These are phyloP conservation scores for Sebastes oblongus DNA, from an alignment of 2,797 vertebrate genomes.

Conservation along the genomic window DNA sequence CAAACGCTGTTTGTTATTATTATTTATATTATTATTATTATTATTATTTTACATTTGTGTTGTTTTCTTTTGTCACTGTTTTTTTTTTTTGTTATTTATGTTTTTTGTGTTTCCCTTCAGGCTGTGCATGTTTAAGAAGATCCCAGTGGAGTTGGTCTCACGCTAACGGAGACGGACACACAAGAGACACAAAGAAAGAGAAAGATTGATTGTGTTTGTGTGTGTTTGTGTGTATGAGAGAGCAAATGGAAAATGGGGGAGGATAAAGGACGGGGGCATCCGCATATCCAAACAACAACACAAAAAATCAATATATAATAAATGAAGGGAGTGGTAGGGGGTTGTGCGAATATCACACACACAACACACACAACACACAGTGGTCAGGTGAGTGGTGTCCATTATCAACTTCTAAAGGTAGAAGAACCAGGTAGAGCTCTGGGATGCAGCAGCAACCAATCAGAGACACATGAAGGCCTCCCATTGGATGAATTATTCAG, in stretches of 20 bases:
- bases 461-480: slow-evolving; percentile 67
- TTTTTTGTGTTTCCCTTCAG: slow-evolving; percentile 93
- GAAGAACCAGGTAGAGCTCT: slow-evolving; percentile 43
- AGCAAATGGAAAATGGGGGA: slow-evolving; percentile 18
- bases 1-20: slow-evolving; percentile 6
- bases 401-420: slow-evolving; percentile 38
- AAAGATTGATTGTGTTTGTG: slow-evolving; percentile 14
- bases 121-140: slow-evolving; percentile 99
- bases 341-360: neutral
- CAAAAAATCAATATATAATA: slow-evolving; percentile 3
- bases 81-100: slow-evolving; percentile 77
- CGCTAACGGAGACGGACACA: slow-evolving; percentile 82
- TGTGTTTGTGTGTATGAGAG: neutral
- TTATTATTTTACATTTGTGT: slow-evolving; percentile 66
- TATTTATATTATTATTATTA: slow-evolving; percentile 67
- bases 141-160: slow-evolving; percentile 95
- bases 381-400: slow-evolving; percentile 28
- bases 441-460: slow-evolving; percentile 55
- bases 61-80: slow-evolving; percentile 62
- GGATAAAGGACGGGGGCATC: slow-evolving; percentile 1
- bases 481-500: slow-evolving; percentile 79
- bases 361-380: neutral
- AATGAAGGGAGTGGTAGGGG: neutral
- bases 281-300: slow-evolving; percentile 10
- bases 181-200: slow-evolving; percentile 58